phyloP scores from a whole-genome alignment of 2,113 vertebrate genomes.

The Gallinago undulata region DNA sequence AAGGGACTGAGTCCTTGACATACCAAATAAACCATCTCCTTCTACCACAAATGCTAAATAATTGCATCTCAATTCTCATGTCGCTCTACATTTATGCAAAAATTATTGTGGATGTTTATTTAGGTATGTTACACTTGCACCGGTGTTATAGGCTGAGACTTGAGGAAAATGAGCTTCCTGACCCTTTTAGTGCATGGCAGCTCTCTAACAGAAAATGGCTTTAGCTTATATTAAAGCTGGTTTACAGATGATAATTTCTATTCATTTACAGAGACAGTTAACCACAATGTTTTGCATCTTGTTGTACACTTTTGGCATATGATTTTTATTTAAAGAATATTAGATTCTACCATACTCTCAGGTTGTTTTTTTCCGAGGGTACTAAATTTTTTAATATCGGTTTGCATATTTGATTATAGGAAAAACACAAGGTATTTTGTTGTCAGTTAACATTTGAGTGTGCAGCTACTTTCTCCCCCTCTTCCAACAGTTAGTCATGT shows the following conservation, averaged over 20 bases:
- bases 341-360: background rate
- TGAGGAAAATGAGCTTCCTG: slow-evolving; percentile 61
- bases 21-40: slow-evolving; percentile 52
- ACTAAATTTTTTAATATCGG: background rate
- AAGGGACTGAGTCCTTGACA: slow-evolving; percentile 47
- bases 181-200: slow-evolving; percentile 11
- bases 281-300: background rate
- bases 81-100: slow-evolving; percentile 61
- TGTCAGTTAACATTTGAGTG: background rate
- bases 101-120: slow-evolving; percentile 36
- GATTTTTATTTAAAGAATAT: background rate
- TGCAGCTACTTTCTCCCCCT: background rate
- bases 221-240: background rate
- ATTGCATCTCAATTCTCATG: slow-evolving; percentile 59
- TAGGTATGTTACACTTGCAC: background rate
- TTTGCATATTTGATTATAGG: background rate
- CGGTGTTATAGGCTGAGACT: slow-evolving; percentile 27
- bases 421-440: background rate
- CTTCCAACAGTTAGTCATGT: background rate
- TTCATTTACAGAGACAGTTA: background rate
- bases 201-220: slow-evolving; percentile 1
- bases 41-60: slow-evolving; percentile 53
- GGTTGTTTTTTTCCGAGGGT: background rate
- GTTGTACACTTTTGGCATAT: background rate
- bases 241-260: background rate